phyloP scores from a whole-genome alignment of 1,140 invertebrate genomes.

The Epicauta chinensis region DNA sequence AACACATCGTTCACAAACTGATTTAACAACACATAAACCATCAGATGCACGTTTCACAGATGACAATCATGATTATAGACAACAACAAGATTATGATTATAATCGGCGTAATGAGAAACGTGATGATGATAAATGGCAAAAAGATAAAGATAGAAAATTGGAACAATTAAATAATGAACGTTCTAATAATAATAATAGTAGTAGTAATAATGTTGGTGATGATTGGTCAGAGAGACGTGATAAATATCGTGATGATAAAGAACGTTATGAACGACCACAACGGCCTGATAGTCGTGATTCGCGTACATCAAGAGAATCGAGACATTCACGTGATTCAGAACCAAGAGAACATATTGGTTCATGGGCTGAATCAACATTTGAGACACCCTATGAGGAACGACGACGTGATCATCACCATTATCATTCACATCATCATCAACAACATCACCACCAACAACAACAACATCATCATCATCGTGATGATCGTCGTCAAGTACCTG shows the following conservation, averaged over 20 bases:
- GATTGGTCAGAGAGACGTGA: slow-evolving; percentile 25
- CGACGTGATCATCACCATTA: slow-evolving; percentile 40
- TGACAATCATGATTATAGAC: slow-evolving; percentile 21
- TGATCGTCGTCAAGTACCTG: slow-evolving; percentile 46
- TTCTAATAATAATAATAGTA: slow-evolving; percentile 2
- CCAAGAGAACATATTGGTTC: slow-evolving; percentile 37
- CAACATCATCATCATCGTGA: slow-evolving; percentile 29
- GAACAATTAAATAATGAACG: not conserved
- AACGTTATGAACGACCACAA: slow-evolving; percentile 45
- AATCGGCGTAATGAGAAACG: slow-evolving; percentile 6
- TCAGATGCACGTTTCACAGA: slow-evolving; percentile 22
- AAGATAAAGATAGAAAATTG: slow-evolving; percentile 7
- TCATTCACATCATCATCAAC: too few relatives aligned
- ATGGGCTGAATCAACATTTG: slow-evolving; percentile 45
- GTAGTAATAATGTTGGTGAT: slow-evolving; percentile 9
- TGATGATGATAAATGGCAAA: slow-evolving; percentile 19
- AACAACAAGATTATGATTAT: slow-evolving; percentile 21
- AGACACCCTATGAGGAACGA: slow-evolving; percentile 46
- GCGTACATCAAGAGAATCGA: slow-evolving; percentile 50
- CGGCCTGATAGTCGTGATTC: slow-evolving; percentile 55
- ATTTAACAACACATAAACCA: slow-evolving; percentile 12
- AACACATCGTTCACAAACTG: slow-evolving; percentile 11
- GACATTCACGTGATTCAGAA: slow-evolving; percentile 43
- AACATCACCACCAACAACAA: too few relatives aligned
- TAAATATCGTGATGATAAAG: slow-evolving; percentile 25